Conservation (phyloP, 2,113 vertebrate species). For the Paracanthobrama guichenoti region DNA sequence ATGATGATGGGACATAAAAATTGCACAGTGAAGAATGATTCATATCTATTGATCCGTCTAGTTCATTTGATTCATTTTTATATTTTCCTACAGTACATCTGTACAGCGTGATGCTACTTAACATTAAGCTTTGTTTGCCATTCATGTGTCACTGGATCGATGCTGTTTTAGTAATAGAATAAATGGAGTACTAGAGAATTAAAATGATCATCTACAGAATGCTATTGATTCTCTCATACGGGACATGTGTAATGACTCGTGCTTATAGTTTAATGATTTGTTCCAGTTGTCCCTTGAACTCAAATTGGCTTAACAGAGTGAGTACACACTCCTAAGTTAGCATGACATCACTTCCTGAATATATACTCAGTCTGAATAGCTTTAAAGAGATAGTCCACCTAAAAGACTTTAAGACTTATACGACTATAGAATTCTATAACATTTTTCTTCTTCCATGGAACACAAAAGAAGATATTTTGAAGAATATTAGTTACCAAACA, state of each 20-base stretch:
- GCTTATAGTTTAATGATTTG: conserved; percentile 19
- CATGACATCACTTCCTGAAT: conserved; percentile 14
- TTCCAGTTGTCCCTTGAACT: conserved; percentile 17
- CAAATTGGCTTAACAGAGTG: neutral
- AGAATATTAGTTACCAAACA: neutral
- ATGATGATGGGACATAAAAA: neutral
- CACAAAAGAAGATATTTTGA: neutral
- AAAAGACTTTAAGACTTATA: no score
- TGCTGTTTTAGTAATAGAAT: conserved; percentile 25
- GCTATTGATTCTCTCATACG: conserved; percentile 8
- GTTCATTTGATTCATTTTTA: neutral
- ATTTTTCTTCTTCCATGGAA: neutral
- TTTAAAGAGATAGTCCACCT: no score
- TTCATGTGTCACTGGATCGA: conserved; percentile 31
- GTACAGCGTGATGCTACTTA: neutral
- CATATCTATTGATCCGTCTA: conserved; percentile 8
- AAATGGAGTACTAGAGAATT: conserved; percentile 35
- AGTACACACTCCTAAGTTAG: neutral
- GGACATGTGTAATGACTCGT: conserved; percentile 1
- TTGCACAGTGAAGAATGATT: neutral
- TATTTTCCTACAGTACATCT: neutral
- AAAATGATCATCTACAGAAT: conserved; percentile 21
- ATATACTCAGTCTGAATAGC: neutral
- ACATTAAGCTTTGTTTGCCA: conserved; percentile 14
- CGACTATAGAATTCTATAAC: neutral